These are phyloP conservation scores for Crocodylus rhombifer DNA, from an alignment of 2,797 vertebrate species.

Conservation along the genomic window DNA sequence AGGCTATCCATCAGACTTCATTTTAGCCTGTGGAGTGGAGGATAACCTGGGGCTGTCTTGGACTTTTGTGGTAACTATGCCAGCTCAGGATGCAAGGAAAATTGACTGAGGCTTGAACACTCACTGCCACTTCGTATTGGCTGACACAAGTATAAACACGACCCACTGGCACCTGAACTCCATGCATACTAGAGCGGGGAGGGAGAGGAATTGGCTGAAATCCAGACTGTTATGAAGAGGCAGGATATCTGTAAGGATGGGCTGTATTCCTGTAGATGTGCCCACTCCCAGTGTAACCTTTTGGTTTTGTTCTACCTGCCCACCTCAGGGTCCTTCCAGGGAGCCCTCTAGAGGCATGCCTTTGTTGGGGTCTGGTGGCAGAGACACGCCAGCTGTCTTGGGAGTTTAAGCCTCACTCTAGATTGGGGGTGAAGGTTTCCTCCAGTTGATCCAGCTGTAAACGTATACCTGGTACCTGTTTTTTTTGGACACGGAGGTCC, in stretches of 20 bases:
- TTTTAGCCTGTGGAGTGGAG: neutral
- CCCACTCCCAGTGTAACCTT: neutral
- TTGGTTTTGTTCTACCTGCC: neutral
- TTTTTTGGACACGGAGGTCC: too few relatives aligned
- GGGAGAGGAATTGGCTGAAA: neutral
- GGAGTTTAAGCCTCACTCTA: too few relatives aligned
- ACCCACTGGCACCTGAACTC: neutral
- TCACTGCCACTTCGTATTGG: neutral
- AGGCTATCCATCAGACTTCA: neutral
- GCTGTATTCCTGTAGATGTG: neutral
- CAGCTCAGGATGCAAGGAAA: neutral
- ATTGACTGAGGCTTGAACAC: neutral
- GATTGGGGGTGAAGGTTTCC: too few relatives aligned
- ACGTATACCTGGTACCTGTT: too few relatives aligned
- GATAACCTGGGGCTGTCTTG: neutral
- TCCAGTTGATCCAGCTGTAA: too few relatives aligned
- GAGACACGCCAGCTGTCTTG: conserved; percentile 29
- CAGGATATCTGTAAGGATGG: neutral
- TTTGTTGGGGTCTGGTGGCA: neutral
- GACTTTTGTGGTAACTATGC: neutral
- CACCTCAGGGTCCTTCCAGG: neutral
- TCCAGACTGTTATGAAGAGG: neutral
- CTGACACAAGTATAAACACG: neutral
- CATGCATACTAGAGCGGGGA: neutral
- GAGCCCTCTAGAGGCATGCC: neutral